A percentile compares a stretch with the other conserved stretches of the same genome.
These are phyloP conservation scores for Leptinotarsa lineolata DNA, from an alignment of 1,140 invertebrate species.

Conservation along the genomic window DNA sequence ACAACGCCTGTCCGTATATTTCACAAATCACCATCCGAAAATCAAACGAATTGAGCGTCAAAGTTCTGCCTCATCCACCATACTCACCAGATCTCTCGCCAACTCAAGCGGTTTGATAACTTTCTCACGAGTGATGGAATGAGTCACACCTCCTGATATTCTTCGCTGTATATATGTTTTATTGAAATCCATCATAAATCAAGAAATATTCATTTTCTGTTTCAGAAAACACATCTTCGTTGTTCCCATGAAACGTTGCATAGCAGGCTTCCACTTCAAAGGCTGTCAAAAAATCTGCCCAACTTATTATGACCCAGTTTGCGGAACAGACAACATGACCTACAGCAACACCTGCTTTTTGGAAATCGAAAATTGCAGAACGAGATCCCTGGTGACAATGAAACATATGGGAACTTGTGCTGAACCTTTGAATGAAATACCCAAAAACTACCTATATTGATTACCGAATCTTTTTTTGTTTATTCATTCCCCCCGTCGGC, in stretches of 20 bases:
- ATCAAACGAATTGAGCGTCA: too few species aligned
- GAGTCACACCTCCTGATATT: background rate
- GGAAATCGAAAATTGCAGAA: slow-evolving; percentile 85
- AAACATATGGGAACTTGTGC: slow-evolving; percentile 71
- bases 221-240: slow-evolving; percentile 84
- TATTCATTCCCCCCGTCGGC: too few species aligned
- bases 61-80: too few species aligned
- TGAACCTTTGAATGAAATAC: slow-evolving; percentile 66
- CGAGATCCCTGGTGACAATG: slow-evolving; percentile 68
- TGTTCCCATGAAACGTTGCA: slow-evolving; percentile 81
- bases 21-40: too few species aligned
- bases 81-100: too few species aligned
- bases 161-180: background rate
- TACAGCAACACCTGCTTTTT: slow-evolving; percentile 93
- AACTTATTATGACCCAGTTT: slow-evolving; percentile 84
- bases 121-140: background rate
- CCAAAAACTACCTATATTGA: slow-evolving; percentile 73
- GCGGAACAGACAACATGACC: slow-evolving; percentile 85
- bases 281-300: slow-evolving; percentile 87
- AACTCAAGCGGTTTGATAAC: too few species aligned
- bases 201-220: slow-evolving; percentile 28
- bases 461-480: background rate
- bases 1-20: too few species aligned
- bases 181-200: background rate
- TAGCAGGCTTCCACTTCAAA: slow-evolving; percentile 79